A percentile compares a stretch with the other conserved stretches of the same genome.
Conservation (phyloP, 2,797 vertebrate species). For the Pseudopleuronectes americanus region DNA sequence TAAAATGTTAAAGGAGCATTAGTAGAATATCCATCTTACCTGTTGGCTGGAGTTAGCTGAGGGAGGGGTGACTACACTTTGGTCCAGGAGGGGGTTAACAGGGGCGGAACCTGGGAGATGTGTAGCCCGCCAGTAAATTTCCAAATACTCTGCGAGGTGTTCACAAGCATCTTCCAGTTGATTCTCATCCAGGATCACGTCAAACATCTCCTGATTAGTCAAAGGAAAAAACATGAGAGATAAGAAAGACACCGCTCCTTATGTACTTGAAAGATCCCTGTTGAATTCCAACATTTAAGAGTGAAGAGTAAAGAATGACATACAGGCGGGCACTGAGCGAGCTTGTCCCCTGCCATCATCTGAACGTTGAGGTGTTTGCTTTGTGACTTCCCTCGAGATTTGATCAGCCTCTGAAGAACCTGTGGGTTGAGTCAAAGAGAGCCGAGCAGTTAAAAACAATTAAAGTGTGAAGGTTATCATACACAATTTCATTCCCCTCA, state of each 20-base stretch:
- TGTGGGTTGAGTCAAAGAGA: slow-evolving; percentile 53
- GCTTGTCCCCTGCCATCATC: slow-evolving; percentile 97
- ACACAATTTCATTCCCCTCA: not conserved
- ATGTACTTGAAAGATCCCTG: not conserved
- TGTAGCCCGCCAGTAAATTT: slow-evolving; percentile 95
- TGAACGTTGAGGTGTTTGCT: slow-evolving; percentile 98
- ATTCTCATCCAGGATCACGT: slow-evolving; percentile 96
- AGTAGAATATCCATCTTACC: slow-evolving; percentile 71
- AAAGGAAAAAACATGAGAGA: not conserved
- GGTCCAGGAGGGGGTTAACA: slow-evolving; percentile 84
- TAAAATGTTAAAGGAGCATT: not conserved
- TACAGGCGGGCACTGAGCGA: slow-evolving; percentile 95
- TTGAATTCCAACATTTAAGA: not conserved
- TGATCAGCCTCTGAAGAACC: slow-evolving; percentile 95
- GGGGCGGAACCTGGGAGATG: slow-evolving; percentile 88
- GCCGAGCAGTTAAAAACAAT: not conserved
- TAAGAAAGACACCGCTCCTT: not conserved
- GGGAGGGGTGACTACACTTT: slow-evolving; percentile 87
- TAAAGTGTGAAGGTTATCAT: not conserved
- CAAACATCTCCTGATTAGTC: slow-evolving; percentile 92
- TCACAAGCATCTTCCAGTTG: slow-evolving; percentile 96
- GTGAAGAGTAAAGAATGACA: slow-evolving; percentile 19
- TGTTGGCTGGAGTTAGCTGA: slow-evolving; percentile 93
- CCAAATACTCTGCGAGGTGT: slow-evolving; percentile 94
- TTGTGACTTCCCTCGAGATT: slow-evolving; percentile 96